phyloP scores from a whole-genome alignment of 2,113 vertebrate species.

The Scytalopus superciliaris region DNA sequence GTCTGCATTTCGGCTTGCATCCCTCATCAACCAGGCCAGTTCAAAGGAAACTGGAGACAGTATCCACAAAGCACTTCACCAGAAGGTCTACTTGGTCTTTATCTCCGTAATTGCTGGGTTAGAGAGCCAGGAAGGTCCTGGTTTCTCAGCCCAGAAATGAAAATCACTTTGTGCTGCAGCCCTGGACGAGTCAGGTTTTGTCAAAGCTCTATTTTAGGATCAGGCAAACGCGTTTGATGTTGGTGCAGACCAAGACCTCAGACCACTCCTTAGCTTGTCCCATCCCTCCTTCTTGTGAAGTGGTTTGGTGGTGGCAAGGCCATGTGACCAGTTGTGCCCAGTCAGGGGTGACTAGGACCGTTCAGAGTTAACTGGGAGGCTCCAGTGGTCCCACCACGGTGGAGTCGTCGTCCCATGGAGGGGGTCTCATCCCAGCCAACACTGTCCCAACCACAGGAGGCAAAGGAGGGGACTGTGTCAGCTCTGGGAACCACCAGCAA shows the following conservation, averaged over 20 bases:
- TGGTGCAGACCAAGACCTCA: not conserved
- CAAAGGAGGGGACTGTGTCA: not conserved
- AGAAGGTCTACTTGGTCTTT: not conserved
- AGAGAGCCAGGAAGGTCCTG: not conserved
- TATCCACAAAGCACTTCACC: not conserved
- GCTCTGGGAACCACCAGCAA: not conserved
- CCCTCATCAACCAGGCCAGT: not conserved
- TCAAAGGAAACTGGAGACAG: not conserved
- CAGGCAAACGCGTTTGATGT: not conserved
- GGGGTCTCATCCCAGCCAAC: not conserved
- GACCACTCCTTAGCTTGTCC: not conserved
- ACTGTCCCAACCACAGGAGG: not conserved
- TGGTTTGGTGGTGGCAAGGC: not conserved
- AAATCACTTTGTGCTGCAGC: not conserved
- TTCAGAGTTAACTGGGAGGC: not conserved
- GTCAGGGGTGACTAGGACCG: not conserved
- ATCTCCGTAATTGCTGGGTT: not conserved
- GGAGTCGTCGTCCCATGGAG: not conserved
- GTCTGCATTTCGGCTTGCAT: not conserved
- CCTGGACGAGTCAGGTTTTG: not conserved
- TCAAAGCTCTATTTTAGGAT: not conserved
- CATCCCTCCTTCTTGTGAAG: not conserved
- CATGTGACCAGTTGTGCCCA: rapidly evolving
- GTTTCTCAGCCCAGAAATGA: not conserved
- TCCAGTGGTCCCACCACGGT: not conserved